Conservation (phyloP, 2,797 vertebrate species). For the Margarornis squamiger region DNA sequence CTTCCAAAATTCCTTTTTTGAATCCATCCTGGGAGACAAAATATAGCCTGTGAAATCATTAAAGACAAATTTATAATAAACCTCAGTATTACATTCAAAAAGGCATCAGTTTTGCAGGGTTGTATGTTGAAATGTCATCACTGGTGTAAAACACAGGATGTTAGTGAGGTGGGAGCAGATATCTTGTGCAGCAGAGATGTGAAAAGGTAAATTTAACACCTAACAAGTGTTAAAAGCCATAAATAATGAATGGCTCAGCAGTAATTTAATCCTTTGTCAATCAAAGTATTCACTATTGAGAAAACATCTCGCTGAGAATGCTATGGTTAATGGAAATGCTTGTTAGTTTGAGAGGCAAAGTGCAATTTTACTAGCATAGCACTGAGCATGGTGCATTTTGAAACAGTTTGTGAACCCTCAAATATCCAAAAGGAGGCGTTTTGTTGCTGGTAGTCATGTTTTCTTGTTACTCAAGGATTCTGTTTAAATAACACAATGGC, state of each 20-base stretch:
- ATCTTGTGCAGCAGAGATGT: neutral
- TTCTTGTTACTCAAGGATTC: neutral
- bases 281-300: slow-evolving; percentile 29
- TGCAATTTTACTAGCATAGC: neutral
- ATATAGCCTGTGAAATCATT: neutral
- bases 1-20: neutral
- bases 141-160: slow-evolving; percentile 5
- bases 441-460: neutral
- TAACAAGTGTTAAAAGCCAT: slow-evolving; percentile 40
- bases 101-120: neutral
- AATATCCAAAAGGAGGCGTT: neutral
- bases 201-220: slow-evolving; percentile 57
- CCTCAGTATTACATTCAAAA: neutral
- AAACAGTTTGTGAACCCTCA: neutral
- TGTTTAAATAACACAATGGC: neutral
- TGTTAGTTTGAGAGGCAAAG: slow-evolving; percentile 17
- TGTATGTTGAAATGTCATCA: neutral
- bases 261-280: slow-evolving; percentile 55
- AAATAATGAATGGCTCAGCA: slow-evolving; percentile 3
- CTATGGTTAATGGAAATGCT: slow-evolving; percentile 22
- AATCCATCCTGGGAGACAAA: neutral
- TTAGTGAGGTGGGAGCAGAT: neutral
- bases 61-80: neutral
- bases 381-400: neutral
- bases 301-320: slow-evolving; percentile 22